A percentile compares a stretch with the other conserved stretches of the same genome.
Conservation (phyloP, 2,113 vertebrate species). For the Amazona vittata region DNA sequence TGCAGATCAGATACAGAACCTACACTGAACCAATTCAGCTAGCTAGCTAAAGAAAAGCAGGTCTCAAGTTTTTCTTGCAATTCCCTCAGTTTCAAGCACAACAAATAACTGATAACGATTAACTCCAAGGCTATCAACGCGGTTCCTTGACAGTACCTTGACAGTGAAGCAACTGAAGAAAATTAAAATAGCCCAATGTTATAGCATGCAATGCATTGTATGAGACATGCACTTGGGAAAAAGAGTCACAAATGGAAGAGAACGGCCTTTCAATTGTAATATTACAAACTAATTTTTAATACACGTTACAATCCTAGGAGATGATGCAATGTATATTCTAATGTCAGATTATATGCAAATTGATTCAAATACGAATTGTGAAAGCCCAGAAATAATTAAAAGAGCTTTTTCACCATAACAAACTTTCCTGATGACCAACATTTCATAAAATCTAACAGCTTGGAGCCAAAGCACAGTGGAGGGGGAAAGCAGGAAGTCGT, state of each 20-base stretch:
- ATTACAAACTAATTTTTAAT: not conserved
- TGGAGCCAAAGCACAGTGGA: not conserved
- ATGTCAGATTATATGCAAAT: not conserved
- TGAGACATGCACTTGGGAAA: not conserved
- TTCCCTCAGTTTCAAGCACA: not conserved
- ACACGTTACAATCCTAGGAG: not conserved
- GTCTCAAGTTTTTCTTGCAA: not conserved
- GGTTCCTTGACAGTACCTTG: not conserved
- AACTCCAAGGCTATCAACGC: not conserved
- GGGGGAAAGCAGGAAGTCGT: not conserved
- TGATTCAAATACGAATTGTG: not conserved
- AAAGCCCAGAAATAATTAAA: not conserved
- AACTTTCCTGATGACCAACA: not conserved
- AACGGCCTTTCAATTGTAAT: not conserved
- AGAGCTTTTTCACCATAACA: not conserved
- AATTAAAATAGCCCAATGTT: not conserved
- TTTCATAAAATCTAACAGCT: not conserved
- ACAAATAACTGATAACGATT: not conserved
- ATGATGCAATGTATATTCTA: not conserved
- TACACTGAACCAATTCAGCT: not conserved
- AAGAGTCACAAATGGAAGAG: not conserved
- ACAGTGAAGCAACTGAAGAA: not conserved
- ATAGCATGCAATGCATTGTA: fast-evolving
- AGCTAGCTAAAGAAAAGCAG: not conserved
- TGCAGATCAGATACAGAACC: not conserved